Base-by-base conservation (phyloP, 2,113 vertebrate species). In the Colistium nudipinnis region DNA sequence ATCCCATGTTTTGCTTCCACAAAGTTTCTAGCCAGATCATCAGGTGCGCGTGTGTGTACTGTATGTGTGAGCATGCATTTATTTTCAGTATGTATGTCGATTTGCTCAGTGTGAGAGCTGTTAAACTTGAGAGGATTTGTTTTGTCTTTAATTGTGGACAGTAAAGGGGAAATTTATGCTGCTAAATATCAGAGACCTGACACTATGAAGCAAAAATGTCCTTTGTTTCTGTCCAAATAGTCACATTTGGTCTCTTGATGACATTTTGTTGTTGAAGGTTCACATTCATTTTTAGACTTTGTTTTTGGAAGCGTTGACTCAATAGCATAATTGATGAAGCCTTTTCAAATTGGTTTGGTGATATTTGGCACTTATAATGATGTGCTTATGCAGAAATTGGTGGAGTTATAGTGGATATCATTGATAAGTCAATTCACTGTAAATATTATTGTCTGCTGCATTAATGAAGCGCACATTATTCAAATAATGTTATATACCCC, bases 1-100 rank as follows among this genome's bases (percentile, higher is more conserved):
- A 87, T 88, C 83, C 80, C 80, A 65, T 55, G 56, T 81, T 84
- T 81, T 57, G 44, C 44, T 82, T 81, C 74, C 20, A 65, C 56
- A 17, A 3, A 54, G 75, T 49, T 65, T 67, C 54, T 69, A 77
- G 80, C 76, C 25, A 3, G 49, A 55, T 82, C 44, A 27, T 81
- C 39, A 52, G 51, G 56, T 52, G 61, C 48, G 39, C 39, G 57
- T 24, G 45, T 64, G 70, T 70, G 43, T 43, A 8, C 16, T 36
- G 14, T 19, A 38, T 56, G 48, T 71, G 53, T 70, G 71, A 22
- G 16, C 53, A 71, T 45, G 57, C n/a, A 4, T 74, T 70, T 48
- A 31, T 60, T 70, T 76, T 43, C 36, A 57, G 67, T 19, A 17
- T 59, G 57, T 68, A 27, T 72, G 79, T 31, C 0, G 7, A 70